A percentile compares a stretch with the other conserved stretches of the same genome.
Conservation (phyloP, 2,113 vertebrate species). For the Diphyllodes magnificus region DNA sequence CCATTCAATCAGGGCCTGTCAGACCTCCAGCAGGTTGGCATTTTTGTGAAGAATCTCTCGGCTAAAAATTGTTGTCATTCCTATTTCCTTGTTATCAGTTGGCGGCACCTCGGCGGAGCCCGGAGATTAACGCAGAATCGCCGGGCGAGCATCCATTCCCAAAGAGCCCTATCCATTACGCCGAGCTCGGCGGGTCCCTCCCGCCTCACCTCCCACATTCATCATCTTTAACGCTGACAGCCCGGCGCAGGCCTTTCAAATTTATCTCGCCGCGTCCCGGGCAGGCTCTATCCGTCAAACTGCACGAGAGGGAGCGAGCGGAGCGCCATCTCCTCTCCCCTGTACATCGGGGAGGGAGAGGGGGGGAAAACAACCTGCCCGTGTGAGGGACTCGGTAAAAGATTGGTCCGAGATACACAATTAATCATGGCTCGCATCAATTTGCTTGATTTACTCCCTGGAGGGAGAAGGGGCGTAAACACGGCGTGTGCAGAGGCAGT, state of each 20-base stretch:
- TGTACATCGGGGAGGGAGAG: constrained; percentile 32
- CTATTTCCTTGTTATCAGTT: constrained; percentile 98
- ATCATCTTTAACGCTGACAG: constrained; percentile 99
- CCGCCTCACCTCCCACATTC: constrained; percentile 89
- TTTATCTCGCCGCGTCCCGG: constrained; percentile 82
- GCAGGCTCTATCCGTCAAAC: constrained; percentile 84
- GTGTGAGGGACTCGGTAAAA: constrained; percentile 68
- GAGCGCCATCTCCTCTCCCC: constrained; percentile 54
- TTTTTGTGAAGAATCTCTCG: constrained; percentile 96
- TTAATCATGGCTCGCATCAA: constrained; percentile 81
- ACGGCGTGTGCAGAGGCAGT: constrained; percentile 70
- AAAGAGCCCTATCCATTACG: constrained; percentile 75
- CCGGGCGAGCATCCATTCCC: constrained; percentile 67
- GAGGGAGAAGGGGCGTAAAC: constrained; percentile 76
- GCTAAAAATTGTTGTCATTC: constrained; percentile 99
- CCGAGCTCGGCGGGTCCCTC: constrained; percentile 77
- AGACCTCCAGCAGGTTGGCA: constrained; percentile 82
- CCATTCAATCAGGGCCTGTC: constrained; percentile 85
- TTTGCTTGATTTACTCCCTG: constrained; percentile 79
- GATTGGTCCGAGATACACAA: constrained; percentile 75
- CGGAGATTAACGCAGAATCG: constrained; percentile 78
- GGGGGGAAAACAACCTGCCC: constrained; percentile 66
- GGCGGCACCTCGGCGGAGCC: constrained; percentile 74
- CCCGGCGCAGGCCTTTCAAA: constrained; percentile 77
- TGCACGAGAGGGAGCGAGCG: constrained; percentile 30